Conservation (phyloP, 2,113 vertebrate species). For the Tiliqua scincoides region DNA sequence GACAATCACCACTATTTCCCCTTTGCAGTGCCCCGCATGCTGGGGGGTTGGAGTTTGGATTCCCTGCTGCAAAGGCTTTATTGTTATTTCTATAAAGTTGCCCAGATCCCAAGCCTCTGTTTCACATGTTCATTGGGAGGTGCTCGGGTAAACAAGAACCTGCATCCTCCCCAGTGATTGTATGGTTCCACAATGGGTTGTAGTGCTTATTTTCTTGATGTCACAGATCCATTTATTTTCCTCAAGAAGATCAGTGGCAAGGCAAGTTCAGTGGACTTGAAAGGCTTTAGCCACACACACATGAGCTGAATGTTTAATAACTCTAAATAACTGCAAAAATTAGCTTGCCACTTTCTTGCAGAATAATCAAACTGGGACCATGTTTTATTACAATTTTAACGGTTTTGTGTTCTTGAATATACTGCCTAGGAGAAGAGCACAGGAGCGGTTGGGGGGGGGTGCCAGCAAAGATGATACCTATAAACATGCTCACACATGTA, state of each 20-base stretch:
- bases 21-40: too few species aligned
- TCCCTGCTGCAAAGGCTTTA: too few species aligned
- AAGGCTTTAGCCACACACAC: conserved; percentile 7
- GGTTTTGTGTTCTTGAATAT: rapidly evolving
- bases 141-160: too few species aligned
- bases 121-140: too few species aligned
- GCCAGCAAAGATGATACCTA: background rate
- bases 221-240: background rate
- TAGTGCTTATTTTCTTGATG: background rate
- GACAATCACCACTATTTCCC: too few species aligned
- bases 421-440: background rate
- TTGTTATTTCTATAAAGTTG: too few species aligned
- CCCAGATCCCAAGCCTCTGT: too few species aligned
- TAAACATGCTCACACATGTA: conserved; percentile 12
- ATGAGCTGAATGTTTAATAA: background rate
- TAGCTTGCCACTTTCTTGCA: conserved; percentile 6
- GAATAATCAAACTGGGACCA: background rate
- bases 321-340: conserved; percentile 16
- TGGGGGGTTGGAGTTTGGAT: too few species aligned
- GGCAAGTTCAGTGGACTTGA: background rate
- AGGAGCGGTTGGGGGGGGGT: background rate
- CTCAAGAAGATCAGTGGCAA: background rate
- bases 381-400: conserved; percentile 33
- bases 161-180: background rate
- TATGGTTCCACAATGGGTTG: background rate